phyloP scores from a whole-genome alignment of 2,888 invertebrate genomes.

The Nomada flava region DNA sequence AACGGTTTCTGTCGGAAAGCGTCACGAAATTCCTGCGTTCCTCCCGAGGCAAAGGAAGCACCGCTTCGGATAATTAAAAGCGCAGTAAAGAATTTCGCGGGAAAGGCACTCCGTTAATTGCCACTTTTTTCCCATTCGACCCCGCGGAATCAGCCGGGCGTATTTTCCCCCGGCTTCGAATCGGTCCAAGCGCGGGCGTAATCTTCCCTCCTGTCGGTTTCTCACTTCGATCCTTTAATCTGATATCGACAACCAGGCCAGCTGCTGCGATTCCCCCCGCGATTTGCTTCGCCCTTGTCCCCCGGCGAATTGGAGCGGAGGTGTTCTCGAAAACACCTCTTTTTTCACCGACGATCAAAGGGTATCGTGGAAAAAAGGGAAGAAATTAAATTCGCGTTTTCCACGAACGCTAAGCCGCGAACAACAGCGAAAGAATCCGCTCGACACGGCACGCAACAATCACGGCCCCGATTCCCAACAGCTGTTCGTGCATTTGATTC shows the following conservation, averaged over 20 bases:
- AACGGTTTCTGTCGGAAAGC: no score
- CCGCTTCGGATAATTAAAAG: slow-evolving; percentile 22
- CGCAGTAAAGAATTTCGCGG: slow-evolving; percentile 17
- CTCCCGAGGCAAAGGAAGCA: not conserved
- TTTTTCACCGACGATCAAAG: no score
- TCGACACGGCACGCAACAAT: not conserved
- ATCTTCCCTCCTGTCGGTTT: slow-evolving; percentile 18
- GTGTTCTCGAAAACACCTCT: no score
- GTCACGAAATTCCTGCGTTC: no score
- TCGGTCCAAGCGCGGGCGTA: slow-evolving; percentile 6
- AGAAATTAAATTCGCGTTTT: not conserved
- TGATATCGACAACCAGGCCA: slow-evolving; percentile 40
- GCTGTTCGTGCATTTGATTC: slow-evolving; percentile 26
- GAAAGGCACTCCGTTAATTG: slow-evolving; percentile 46
- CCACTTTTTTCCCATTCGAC: slow-evolving; percentile 3
- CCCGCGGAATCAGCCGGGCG: not conserved
- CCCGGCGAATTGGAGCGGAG: not conserved
- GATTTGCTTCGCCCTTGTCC: not conserved
- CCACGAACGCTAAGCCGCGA: not conserved
- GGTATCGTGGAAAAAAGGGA: no score
- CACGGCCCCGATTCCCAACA: slow-evolving; percentile 21
- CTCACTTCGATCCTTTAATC: slow-evolving; percentile 48
- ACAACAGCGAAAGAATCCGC: slow-evolving; percentile 9
- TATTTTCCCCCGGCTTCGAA: slow-evolving; percentile 15
- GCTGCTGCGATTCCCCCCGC: slow-evolving; percentile 33